Conservation (phyloP, 2,888 invertebrate genomes). For the Himalopsyche tibetana region DNA sequence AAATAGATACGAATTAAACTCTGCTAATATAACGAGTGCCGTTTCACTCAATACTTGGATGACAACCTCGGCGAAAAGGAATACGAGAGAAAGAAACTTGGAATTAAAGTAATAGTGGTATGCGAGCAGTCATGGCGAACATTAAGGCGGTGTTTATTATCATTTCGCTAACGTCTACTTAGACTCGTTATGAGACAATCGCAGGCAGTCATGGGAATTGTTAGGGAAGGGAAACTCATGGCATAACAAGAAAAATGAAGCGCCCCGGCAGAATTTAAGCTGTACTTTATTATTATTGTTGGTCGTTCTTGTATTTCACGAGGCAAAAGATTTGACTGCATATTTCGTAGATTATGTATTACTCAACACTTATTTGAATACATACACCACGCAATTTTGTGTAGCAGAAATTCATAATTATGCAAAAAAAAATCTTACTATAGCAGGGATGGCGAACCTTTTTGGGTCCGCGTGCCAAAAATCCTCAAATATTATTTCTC, state of each 20-base stretch:
- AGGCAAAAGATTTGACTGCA: no score
- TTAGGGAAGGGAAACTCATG: slow-evolving; percentile 9
- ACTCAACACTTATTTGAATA: no score
- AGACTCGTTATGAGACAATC: slow-evolving; percentile 60
- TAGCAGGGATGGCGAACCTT: no score
- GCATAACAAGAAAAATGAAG: slow-evolving; percentile 22
- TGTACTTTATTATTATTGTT: neutral
- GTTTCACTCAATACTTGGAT: no score
- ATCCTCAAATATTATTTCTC: no score
- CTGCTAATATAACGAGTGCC: no score
- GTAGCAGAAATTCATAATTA: no score
- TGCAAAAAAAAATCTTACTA: no score
- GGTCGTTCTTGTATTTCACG: neutral
- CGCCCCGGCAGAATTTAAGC: neutral
- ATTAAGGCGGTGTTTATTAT: slow-evolving; percentile 61
- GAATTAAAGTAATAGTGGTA: slow-evolving; percentile 63
- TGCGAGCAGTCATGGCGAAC: slow-evolving; percentile 56
- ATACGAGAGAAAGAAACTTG: slow-evolving; percentile 62
- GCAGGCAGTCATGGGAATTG: slow-evolving; percentile 60
- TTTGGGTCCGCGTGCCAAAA: no score
- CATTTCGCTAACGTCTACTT: slow-evolving; percentile 63
- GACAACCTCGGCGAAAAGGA: neutral
- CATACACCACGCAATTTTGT: no score
- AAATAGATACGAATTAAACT: no score
- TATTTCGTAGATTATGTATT: no score